These are phyloP conservation scores for Kryptolebias ocellatus DNA, from an alignment of 2,797 vertebrate species.

Conservation along the genomic window DNA sequence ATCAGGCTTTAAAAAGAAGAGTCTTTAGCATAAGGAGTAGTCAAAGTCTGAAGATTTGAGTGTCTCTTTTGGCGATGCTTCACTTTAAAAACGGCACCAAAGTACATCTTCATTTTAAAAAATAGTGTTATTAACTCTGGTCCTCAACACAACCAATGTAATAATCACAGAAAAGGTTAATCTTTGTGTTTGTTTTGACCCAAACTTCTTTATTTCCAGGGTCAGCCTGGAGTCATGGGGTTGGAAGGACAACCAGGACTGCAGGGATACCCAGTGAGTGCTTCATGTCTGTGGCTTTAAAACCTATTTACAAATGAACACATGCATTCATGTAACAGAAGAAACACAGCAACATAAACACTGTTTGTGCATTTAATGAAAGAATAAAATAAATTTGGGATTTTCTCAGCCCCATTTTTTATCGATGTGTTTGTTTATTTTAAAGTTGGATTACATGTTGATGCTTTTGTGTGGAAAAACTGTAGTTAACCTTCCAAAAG, in stretches of 20 bases:
- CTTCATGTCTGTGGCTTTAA: slow-evolving; percentile 8
- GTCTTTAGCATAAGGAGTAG: neutral
- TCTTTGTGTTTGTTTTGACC: no score
- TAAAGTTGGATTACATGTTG: neutral
- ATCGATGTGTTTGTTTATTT: neutral
- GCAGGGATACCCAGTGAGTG: slow-evolving; percentile 89
- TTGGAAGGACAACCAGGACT: slow-evolving; percentile 89
- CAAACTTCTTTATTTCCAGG: slow-evolving; percentile 78
- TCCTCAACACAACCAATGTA: no score
- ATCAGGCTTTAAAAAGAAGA: neutral
- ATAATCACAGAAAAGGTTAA: no score
- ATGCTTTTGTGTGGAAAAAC: neutral
- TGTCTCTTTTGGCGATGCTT: neutral
- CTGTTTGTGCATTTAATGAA: no score
- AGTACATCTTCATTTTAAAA: no score
- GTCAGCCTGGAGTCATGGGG: slow-evolving; percentile 88
- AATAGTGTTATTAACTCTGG: no score
- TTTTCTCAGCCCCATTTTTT: neutral
- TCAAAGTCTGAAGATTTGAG: neutral
- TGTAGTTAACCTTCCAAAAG: neutral
- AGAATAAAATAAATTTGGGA: no score
- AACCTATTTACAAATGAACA: neutral
- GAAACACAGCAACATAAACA: no score
- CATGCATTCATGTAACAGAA: no score
- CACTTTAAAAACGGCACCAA: no score